Percentiles rank a stretch among this genome's conserved stretches.
phyloP scores from a whole-genome alignment of 2,797 vertebrate genomes.

The Periophthalmus magnuspinnatus region DNA sequence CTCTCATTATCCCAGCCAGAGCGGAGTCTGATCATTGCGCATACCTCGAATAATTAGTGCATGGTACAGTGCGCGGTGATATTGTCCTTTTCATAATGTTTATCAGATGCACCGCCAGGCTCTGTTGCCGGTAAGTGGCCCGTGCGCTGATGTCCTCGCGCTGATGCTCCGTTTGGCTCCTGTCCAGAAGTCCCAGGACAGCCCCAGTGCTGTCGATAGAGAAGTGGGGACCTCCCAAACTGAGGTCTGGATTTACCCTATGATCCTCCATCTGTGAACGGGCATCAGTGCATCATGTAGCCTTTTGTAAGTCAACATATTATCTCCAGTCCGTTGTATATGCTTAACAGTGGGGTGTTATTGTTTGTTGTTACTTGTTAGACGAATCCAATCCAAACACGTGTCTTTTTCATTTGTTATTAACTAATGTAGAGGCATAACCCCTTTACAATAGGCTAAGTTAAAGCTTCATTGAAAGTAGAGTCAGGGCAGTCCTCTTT shows the following conservation, averaged over 20 bases:
- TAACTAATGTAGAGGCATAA: no score
- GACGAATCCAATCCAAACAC: background rate
- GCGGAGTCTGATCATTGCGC: slow-evolving; percentile 48
- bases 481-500: slow-evolving; percentile 13
- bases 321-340: background rate
- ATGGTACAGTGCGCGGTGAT: slow-evolving; percentile 59
- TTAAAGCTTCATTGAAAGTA: background rate
- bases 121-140: slow-evolving; percentile 58
- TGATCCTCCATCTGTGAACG: slow-evolving; percentile 21
- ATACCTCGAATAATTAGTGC: slow-evolving; percentile 56
- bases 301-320: slow-evolving; percentile 11
- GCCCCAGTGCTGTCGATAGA: no score
- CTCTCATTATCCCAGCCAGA: slow-evolving; percentile 65
- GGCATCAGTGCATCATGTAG: slow-evolving; percentile 30
- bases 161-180: slow-evolving; percentile 52
- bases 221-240: slow-evolving; percentile 30
- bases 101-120: slow-evolving; percentile 34
- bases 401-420: background rate
- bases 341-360: background rate
- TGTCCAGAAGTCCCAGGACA: slow-evolving; percentile 48
- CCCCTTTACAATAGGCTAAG: slow-evolving; percentile 17
- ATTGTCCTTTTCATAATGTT: slow-evolving; percentile 59
- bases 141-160: slow-evolving; percentile 54
- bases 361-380: no score
- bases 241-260: slow-evolving; percentile 16